Conservation (phyloP, 2,888 invertebrate genomes). For the Nasonovia ribisnigri region DNA sequence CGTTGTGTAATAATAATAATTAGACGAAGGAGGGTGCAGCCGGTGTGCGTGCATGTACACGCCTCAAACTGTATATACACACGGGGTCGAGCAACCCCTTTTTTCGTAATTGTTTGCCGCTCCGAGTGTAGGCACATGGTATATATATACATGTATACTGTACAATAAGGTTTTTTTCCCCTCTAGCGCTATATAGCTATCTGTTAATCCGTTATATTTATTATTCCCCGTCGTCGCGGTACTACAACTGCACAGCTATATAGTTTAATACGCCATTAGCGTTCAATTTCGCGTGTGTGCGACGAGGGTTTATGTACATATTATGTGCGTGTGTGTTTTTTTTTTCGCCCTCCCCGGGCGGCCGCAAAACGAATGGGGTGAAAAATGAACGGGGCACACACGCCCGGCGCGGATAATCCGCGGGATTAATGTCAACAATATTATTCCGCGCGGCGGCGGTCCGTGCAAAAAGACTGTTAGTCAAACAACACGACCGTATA, state of each 20-base stretch:
- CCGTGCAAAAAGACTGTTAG: conserved; percentile 2
- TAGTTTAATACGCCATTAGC: conserved; percentile 62
- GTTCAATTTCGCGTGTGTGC: conserved; percentile 47
- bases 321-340: not conserved
- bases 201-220: conserved; percentile 48
- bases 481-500: conserved; percentile 1
- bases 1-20: conserved; percentile 24
- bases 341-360: not conserved
- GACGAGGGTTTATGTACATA: conserved; percentile 10
- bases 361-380: conserved; percentile 25
- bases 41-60: not conserved
- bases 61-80: not conserved
- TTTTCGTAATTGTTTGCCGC: conserved; percentile 45
- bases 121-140: not conserved
- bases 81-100: not conserved
- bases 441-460: conserved; percentile 11
- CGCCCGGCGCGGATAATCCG: conserved; percentile 32
- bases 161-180: not conserved
- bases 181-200: not conserved
- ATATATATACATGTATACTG: not conserved
- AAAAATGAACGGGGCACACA: conserved; percentile 25
- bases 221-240: conserved; percentile 2
- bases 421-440: conserved; percentile 57
- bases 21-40: conserved; percentile 4
- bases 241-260: not conserved